These are phyloP conservation scores for Centropus unirufus DNA, from an alignment of 2,113 vertebrate genomes.

Conservation along the genomic window DNA sequence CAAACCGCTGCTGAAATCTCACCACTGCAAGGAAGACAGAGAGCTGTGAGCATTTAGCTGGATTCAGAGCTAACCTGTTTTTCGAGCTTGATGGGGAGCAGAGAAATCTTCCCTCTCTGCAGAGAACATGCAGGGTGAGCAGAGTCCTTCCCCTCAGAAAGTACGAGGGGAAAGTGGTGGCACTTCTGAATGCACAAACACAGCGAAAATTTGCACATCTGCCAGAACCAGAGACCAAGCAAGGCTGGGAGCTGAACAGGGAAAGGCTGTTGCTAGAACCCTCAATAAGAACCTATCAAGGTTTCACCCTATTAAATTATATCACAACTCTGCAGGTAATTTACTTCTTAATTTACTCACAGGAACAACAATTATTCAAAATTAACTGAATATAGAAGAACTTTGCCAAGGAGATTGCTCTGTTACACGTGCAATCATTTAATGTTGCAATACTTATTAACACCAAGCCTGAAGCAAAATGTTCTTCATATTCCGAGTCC, in stretches of 20 bases:
- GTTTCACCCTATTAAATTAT: background rate
- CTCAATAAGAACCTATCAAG: background rate
- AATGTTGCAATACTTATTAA: background rate
- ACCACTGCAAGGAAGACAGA: conserved; percentile 80
- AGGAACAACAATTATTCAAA: background rate
- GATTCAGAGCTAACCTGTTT: background rate
- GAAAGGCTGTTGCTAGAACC: background rate
- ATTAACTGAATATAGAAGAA: background rate
- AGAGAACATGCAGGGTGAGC: background rate
- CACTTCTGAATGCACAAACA: background rate
- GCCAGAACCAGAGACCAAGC: background rate
- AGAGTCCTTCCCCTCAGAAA: background rate
- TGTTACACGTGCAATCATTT: background rate
- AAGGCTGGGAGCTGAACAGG: background rate
- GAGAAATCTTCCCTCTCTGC: background rate
- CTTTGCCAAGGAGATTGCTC: background rate
- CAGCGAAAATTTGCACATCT: background rate
- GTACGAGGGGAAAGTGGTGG: background rate
- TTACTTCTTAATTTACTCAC: background rate
- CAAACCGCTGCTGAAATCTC: conserved; percentile 85
- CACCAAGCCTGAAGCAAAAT: background rate
- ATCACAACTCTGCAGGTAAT: background rate
- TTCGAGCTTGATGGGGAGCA: background rate
- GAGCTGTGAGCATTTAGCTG: background rate
- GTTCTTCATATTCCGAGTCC: background rate